Conservation (phyloP, 1,140 invertebrate species). For the Diplogasteroides magnus region DNA sequence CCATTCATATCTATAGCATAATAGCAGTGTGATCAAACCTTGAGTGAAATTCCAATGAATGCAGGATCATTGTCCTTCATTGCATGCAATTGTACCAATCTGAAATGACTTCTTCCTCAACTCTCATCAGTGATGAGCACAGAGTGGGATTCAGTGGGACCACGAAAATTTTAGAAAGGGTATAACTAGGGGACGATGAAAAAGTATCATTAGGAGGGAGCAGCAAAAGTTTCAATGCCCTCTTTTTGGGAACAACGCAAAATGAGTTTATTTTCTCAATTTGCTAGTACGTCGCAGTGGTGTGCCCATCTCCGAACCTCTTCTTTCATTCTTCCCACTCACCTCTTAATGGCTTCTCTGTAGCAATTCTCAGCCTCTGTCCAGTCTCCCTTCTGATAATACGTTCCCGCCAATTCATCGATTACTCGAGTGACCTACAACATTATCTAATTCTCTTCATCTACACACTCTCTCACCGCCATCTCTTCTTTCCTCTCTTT, state of each 20-base stretch:
- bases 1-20: no score
- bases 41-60: constrained; percentile 50
- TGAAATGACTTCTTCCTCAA: constrained; percentile 12
- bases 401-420: constrained; percentile 54
- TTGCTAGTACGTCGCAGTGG: no score
- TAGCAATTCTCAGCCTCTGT: constrained; percentile 49
- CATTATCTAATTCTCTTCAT: constrained; percentile 11
- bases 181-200: no score
- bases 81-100: constrained; percentile 44
- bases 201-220: no score
- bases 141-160: no score
- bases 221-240: no score
- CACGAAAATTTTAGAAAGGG: no score
- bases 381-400: constrained; percentile 42
- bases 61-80: constrained; percentile 48
- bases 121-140: no score
- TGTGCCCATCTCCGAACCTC: no score
- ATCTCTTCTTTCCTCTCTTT: constrained; percentile 34
- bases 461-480: constrained; percentile 22
- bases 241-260: no score
- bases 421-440: constrained; percentile 37
- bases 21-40: constrained; percentile 12
- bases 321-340: constrained; percentile 1
- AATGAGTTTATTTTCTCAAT: no score
- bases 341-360: constrained; percentile 40